phyloP scores from a whole-genome alignment of 2,113 vertebrate genomes.

The Peromyscus polionotus region DNA sequence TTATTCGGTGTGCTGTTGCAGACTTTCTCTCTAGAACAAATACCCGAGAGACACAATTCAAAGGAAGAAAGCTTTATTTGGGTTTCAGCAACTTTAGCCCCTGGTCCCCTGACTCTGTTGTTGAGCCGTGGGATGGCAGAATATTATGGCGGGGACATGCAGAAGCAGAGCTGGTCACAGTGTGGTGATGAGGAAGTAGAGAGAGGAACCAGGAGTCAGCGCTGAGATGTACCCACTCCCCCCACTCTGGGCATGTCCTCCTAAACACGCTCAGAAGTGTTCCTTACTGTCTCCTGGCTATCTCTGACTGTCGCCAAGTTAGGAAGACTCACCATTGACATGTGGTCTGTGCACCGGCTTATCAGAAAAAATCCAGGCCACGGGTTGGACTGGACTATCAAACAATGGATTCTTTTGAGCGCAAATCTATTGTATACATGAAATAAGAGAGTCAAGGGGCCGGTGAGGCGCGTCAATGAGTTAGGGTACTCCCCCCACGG shows the following conservation, averaged over 20 bases:
- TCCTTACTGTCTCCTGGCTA: neutral
- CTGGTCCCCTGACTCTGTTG: neutral
- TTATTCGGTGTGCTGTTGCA: neutral
- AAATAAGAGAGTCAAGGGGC: neutral
- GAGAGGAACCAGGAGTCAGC: neutral
- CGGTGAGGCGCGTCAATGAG: neutral
- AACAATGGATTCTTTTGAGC: neutral
- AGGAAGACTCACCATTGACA: neutral
- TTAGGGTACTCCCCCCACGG: neutral
- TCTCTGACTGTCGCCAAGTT: neutral
- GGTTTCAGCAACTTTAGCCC: neutral
- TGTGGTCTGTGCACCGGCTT: neutral
- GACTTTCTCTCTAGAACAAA: neutral
- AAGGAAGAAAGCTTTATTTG: neutral
- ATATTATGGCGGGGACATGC: neutral
- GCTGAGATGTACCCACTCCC: neutral
- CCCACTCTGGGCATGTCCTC: neutral
- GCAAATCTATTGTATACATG: neutral
- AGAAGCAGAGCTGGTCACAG: neutral
- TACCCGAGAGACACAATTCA: neutral
- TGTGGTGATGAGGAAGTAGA: neutral
- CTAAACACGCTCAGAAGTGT: neutral
- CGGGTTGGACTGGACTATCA: constrained; percentile 24
- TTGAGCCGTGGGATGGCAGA: neutral
- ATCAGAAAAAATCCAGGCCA: constrained; percentile 34